A percentile compares a stretch with the other conserved stretches of the same genome.
phyloP scores from a whole-genome alignment of 2,888 invertebrate genomes.

The Adineta ricciae region DNA sequence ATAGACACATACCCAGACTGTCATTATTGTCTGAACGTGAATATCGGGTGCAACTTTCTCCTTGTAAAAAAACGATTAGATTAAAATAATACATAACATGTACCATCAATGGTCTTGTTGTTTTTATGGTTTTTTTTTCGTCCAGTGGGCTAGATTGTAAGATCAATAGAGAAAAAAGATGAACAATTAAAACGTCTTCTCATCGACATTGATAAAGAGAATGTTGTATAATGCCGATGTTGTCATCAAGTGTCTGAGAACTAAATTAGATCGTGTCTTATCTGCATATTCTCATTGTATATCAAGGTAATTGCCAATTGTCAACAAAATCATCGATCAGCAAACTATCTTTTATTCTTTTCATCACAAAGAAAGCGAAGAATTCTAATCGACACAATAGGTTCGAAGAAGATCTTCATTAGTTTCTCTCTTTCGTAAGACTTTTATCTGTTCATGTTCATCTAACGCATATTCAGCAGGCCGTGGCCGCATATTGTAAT shows the following conservation, averaged over 20 bases:
- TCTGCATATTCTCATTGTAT: neutral
- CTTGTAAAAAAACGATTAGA: neutral
- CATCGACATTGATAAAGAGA: neutral
- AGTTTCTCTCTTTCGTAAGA: neutral
- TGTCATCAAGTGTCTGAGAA: neutral
- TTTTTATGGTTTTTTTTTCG: neutral
- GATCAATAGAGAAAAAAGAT: neutral
- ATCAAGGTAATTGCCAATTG: neutral
- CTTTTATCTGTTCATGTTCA: neutral
- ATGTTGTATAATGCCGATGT: neutral
- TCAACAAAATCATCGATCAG: neutral
- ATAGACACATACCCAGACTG: neutral
- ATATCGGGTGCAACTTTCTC: neutral
- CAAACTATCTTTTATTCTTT: neutral
- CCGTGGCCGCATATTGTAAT: conserved; percentile 48
- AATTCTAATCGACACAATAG: neutral
- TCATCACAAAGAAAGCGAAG: neutral
- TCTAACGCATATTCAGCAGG: conserved; percentile 40
- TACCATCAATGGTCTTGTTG: neutral
- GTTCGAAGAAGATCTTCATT: neutral
- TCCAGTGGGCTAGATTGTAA: neutral
- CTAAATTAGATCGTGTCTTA: neutral
- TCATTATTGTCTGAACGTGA: neutral
- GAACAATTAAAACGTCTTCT: neutral
- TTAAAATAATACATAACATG: neutral